Base-by-base conservation (phyloP, 2,113 vertebrate species). In the Onychorhynchus coronatus region DNA sequence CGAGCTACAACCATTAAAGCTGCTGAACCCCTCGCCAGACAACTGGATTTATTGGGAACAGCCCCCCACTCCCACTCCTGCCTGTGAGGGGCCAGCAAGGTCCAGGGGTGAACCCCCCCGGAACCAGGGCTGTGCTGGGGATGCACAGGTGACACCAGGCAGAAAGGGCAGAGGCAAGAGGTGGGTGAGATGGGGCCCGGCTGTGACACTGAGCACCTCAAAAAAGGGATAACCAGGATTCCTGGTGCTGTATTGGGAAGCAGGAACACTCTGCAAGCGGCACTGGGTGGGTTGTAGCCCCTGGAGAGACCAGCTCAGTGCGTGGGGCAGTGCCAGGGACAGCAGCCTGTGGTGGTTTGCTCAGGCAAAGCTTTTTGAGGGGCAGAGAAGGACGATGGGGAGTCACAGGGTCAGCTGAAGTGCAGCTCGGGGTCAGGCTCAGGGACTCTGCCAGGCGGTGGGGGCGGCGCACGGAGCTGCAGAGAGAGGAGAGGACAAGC, bases 401-500 rank as follows among this genome's bases (percentile, higher is more conserved):
- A 37, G 8, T 35, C 9, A 0, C 13, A 7, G 25, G 17, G 30
- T 97, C 93, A 96, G 88, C 95, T 95, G 67, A 79, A 83, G 66
- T 78, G 95, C 15, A 85, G 81, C 42, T 95, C 83, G 0, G 79
- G 66, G 44, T 96, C 95, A 0, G 97, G 92, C 87, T 98, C 98
- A 0, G 94, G 89, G 41, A 94, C 93, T 95, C 98, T 97, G 75
- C 96, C 35, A 0, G 98, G 98, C 0, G 98, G 98, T 0, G 98
- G 98, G 8, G 98, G 98, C 0, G 98, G 98, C 1, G 97, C 98
- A 1, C 98, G 98, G 86, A 98, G 94, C 98, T 98, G 97, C 4
- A 11, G 91, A 44, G 67, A 91, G 80, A 96, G 21, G 66, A 85
- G 37, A 76, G 58, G 6, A 59, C n/a, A 82, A 41, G 53, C 5